Base-by-base conservation (phyloP, 1,140 invertebrate genomes). In the Tetramorium simillimum region DNA sequence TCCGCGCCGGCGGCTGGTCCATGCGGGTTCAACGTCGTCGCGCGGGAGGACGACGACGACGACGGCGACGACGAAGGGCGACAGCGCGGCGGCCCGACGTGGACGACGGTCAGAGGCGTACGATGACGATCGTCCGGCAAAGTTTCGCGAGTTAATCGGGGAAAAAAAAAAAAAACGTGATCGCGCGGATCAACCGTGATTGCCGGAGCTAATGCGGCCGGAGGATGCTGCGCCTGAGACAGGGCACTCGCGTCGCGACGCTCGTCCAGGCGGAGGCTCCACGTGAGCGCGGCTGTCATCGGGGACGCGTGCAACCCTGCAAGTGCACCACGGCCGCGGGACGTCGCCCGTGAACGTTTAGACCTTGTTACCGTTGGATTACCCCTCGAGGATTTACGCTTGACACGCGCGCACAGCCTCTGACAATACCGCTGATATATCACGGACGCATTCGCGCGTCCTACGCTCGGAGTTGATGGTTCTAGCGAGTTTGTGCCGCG, bases 1-100 rank as follows among this genome's bases (percentile, higher is more conserved):
- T 84, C 87, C 89, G 89, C 78, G 58, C 56, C 90, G 77, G 84
- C 78, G 87, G 65, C 69, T 87, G 65, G 80, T 90, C 89, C 90
- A 90, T 90, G 90, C 84, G 90, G 87, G 85, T 90, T 81, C 89
- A 58, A 87, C 85, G 90, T 89, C 90, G 87, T 89, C 90, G 84
- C 77, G 81, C 89, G 89, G 51, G 69, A 86, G 77, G 82, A 63
- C 81, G 85, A 80, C 72, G 80, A 73, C 65, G 63, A 67, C 63
- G 63, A 40, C 63, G 63, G 14, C 69, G 33, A 51, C 69, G 73
- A 28, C 56, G 69, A 46, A 21, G 12, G 40, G 12, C 69, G 69
- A 51, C 46, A 21, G 46, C 43, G 63, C 63, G 63, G 33, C 10
- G 28, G 28, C 28, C 33, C 33, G 33, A 33, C 33, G 33, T 2